Evolutionary conservation across 2,797 vertebrate genomes (phyloP), one percentile per base, ranked within the genome.

Genomic region (Kryptolebias ocellatus): DNA sequence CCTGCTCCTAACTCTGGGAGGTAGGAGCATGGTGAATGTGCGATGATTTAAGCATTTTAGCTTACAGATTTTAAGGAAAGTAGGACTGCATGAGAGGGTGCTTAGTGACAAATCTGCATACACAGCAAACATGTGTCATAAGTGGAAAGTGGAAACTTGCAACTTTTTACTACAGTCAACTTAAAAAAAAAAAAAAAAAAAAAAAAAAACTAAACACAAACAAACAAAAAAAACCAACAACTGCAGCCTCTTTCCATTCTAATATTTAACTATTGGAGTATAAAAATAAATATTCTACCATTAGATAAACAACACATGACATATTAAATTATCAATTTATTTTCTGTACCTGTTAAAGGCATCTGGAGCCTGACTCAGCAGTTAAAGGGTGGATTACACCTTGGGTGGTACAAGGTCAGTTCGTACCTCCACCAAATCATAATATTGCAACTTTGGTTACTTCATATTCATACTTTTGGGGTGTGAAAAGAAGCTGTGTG

Each of bases 1-100:
- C 29, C 51, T 28, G 56, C 9, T 81, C 76, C 80, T 69, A 45
- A 0, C 79, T 45, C 71, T 54, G 71, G 68, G 83, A 74, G 76
- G 60, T 56, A 53, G 70, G 58, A 60, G 64, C 49, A 29, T 29
- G 1, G 61, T 49, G 75, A 72, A 81, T 65, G 73, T 70, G 67
- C 64, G 39, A 24, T 34, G 72, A 81, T 72, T 74, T 73, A 82
- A 57, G 39, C 56, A 54, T 53, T 80, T 76, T 46, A 64, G 47
- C 66, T 70, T 60, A 27, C 37, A 44, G 53, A 75, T 68, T 64
- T 59, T 12, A 55, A 37, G 55, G 52, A 55, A 55, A 56, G 63
- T 24, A 67, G 39, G 46, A 55, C 50, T 18, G 39, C 53, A 67
- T 66, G 53, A 81, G 67, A 60, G 56, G 46, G 52, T 72, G 4